These are phyloP conservation scores for Eumeta japonica DNA, from an alignment of 1,140 invertebrate species.

Conservation along the genomic window DNA sequence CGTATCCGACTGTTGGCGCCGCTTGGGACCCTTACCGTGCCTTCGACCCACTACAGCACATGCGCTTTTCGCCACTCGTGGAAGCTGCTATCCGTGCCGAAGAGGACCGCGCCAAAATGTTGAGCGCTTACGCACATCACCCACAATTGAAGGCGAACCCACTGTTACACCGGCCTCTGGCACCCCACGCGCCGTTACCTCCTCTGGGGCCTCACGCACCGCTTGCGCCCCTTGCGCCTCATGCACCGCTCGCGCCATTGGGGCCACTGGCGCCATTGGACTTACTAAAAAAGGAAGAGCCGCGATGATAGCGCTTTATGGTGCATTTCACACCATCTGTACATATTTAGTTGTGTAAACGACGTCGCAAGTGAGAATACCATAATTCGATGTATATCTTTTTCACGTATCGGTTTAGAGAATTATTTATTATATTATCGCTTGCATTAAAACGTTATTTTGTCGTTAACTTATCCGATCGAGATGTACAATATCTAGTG, in stretches of 20 bases:
- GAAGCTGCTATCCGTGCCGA: slow-evolving; percentile 71
- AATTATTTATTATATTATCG: slow-evolving; percentile 53
- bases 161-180: slow-evolving; percentile 41
- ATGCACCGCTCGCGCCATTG: slow-evolving; percentile 29
- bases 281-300: slow-evolving; percentile 56
- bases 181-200: slow-evolving; percentile 23
- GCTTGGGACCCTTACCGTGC: slow-evolving; percentile 64
- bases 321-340: slow-evolving; percentile 26
- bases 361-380: slow-evolving; percentile 33
- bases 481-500: slow-evolving; percentile 8
- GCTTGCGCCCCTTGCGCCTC: slow-evolving; percentile 25
- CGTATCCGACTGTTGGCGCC: slow-evolving; percentile 62
- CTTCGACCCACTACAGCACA: slow-evolving; percentile 65
- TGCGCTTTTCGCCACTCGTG: slow-evolving; percentile 72
- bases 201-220: slow-evolving; percentile 20
- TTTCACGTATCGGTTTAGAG: slow-evolving; percentile 41
- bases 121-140: slow-evolving; percentile 65
- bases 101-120: slow-evolving; percentile 72
- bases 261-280: slow-evolving; percentile 43
- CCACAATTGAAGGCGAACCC: slow-evolving; percentile 45
- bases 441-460: slow-evolving; percentile 24
- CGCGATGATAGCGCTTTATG: slow-evolving; percentile 52
- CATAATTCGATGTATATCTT: slow-evolving; percentile 34
- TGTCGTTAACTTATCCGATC: slow-evolving; percentile 6
- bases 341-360: slow-evolving; percentile 32